Evolutionary conservation across 2,797 vertebrate genomes (phyloP).

Genomic region (Tragopan temminckii): DNA sequence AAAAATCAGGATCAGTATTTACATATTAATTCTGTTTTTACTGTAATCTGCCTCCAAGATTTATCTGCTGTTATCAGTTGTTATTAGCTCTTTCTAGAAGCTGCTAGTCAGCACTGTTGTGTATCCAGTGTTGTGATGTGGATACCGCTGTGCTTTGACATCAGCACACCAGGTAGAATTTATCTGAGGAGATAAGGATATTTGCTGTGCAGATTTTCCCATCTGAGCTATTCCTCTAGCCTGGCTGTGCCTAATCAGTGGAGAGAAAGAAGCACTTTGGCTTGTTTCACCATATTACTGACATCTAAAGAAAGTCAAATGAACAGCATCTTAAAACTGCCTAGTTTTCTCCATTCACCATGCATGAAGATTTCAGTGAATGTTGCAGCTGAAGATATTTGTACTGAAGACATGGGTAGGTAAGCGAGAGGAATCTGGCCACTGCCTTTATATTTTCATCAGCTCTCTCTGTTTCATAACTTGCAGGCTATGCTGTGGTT

Average conservation of each 20-base stretch:
- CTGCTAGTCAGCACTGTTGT: neutral
- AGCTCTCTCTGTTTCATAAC: neutral
- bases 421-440: neutral
- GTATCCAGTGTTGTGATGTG: neutral
- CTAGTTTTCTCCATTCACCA: neutral
- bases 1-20: too few species aligned
- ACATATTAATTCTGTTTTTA: neutral
- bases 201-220: neutral
- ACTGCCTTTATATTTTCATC: neutral
- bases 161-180: neutral
- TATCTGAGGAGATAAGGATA: neutral
- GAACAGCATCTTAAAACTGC: neutral
- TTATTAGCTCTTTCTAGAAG: neutral
- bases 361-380: neutral
- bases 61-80: neutral
- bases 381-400: neutral
- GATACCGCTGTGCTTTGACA: neutral
- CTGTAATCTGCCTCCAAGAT: neutral
- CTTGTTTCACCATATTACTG: neutral
- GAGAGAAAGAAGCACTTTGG: slow-evolving; percentile 7
- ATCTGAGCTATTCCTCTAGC: neutral
- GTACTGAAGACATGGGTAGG: neutral
- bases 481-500: neutral
- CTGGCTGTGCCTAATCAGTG: neutral
- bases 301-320: neutral